phyloP scores from a whole-genome alignment of 2,888 invertebrate genomes.

The Hyalella azteca region DNA sequence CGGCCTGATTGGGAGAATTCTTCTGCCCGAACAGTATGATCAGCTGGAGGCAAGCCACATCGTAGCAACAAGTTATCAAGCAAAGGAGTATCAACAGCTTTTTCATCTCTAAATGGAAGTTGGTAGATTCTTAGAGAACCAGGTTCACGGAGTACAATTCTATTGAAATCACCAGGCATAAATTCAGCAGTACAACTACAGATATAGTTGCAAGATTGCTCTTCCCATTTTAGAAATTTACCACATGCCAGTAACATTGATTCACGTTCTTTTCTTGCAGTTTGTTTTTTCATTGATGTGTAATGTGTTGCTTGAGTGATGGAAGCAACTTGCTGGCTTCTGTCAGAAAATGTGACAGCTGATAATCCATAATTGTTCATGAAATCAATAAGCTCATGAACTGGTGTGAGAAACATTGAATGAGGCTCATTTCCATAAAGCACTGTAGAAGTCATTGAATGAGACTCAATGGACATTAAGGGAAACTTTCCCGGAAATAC shows the following conservation, averaged over 20 bases:
- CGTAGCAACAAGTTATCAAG: not conserved
- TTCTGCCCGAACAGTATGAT: not conserved
- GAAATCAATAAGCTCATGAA: not conserved
- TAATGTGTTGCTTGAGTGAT: too few relatives aligned
- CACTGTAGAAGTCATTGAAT: not conserved
- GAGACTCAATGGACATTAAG: not conserved
- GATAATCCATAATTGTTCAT: too few relatives aligned
- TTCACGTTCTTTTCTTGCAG: not conserved
- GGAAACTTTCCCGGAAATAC: not conserved
- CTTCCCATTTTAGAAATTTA: not conserved
- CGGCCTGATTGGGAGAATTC: not conserved
- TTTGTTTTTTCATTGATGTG: not conserved
- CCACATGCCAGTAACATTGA: not conserved
- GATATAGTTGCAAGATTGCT: not conserved
- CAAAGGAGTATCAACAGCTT: not conserved
- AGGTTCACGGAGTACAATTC: not conserved
- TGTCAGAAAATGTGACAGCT: too few relatives aligned
- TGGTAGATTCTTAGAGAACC: not conserved
- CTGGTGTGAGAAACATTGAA: not conserved
- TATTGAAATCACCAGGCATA: not conserved
- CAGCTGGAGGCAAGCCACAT: not conserved
- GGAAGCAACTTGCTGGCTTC: too few relatives aligned
- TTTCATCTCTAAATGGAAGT: not conserved
- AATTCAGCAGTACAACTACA: not conserved
- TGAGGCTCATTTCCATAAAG: slow-evolving; percentile 9